Conservation (phyloP, 92 coral and sea anemone genomes). For the Palythoa heliodiscus region DNA sequence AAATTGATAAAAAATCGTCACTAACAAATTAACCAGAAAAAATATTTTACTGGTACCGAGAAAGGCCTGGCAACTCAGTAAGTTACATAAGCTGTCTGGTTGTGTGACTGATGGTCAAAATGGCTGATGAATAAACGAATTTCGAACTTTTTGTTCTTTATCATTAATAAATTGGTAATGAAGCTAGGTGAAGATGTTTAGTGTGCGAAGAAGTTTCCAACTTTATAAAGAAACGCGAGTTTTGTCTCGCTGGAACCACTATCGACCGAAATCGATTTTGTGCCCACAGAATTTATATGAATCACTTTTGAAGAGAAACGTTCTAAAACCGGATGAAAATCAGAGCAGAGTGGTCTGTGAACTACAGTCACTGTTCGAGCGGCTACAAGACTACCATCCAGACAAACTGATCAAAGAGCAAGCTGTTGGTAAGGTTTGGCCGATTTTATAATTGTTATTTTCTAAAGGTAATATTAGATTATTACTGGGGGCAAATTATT, state of each 20-base stretch:
- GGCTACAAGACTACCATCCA: constrained; percentile 22
- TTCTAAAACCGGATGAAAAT: not conserved
- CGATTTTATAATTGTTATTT: not conserved
- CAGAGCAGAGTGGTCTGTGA: constrained; percentile 26
- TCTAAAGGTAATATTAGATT: too few relatives aligned
- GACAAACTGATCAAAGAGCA: not conserved
- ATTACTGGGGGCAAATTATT: too few relatives aligned
- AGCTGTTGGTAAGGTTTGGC: not conserved
- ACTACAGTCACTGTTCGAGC: constrained; percentile 15
- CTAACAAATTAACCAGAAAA: too few relatives aligned
- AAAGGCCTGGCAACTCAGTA: constrained; percentile 16
- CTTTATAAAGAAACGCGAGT: constrained; percentile 4
- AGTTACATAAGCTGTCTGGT: not conserved
- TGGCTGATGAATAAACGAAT: not conserved
- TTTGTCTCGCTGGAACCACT: constrained; percentile 15
- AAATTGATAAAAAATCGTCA: too few relatives aligned
- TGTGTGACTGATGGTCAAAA: not conserved
- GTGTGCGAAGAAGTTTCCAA: not conserved
- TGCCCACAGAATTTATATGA: constrained; percentile 5
- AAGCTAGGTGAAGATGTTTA: not conserved
- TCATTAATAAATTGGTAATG: not conserved
- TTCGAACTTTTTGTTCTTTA: not conserved
- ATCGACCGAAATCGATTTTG: not conserved
- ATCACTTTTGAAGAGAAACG: not conserved
- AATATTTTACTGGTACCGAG: too few relatives aligned